Conservation (phyloP, 1,140 invertebrate species). For the Bombus waltoni region DNA sequence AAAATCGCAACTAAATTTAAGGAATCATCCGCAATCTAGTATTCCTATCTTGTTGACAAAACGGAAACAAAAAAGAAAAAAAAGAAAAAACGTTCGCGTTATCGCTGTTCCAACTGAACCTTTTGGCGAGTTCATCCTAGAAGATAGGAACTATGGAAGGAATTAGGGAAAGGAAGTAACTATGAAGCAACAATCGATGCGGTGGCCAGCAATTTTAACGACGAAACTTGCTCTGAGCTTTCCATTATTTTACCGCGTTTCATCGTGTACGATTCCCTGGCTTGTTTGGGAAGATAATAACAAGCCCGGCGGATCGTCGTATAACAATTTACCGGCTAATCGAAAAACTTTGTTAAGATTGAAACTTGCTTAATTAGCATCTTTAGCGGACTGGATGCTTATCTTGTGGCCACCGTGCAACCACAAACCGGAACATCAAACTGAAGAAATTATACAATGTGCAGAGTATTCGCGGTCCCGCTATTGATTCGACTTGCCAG, state of each 20-base stretch:
- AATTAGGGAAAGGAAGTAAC: neutral
- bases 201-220: constrained; percentile 72
- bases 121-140: too few relatives aligned
- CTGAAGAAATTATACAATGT: constrained; percentile 69
- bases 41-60: too few relatives aligned
- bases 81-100: too few relatives aligned
- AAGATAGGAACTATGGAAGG: too few relatives aligned
- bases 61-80: too few relatives aligned
- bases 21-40: too few relatives aligned
- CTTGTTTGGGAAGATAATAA: constrained; percentile 77
- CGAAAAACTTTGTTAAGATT: constrained; percentile 80
- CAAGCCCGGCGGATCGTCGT: constrained; percentile 69
- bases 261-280: constrained; percentile 72
- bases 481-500: constrained; percentile 51
- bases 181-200: constrained; percentile 50
- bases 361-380: constrained; percentile 82
- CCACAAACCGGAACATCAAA: constrained; percentile 48
- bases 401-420: constrained; percentile 58
- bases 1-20: too few relatives aligned
- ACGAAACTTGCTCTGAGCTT: constrained; percentile 73
- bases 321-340: constrained; percentile 81
- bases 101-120: too few relatives aligned
- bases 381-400: constrained; percentile 73
- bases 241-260: constrained; percentile 76
- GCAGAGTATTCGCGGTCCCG: constrained; percentile 35